Evolutionary conservation across 1,140 invertebrate species (phyloP).

Genomic region (Bemisia tabaci): DNA sequence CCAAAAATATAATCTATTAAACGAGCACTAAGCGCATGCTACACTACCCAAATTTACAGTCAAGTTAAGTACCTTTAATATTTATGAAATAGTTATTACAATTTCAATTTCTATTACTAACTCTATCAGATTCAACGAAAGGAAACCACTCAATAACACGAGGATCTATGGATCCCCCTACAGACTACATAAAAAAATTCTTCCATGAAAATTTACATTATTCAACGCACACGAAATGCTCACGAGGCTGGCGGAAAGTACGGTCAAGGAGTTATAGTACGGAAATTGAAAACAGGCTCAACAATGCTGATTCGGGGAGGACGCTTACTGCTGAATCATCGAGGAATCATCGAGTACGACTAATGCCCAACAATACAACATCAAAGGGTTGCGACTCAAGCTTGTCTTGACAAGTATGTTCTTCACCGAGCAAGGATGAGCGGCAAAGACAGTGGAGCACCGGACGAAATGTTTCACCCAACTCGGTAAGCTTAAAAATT

Average conservation of each 20-base stretch:
- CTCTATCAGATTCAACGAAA: too few species aligned
- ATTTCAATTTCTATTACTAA: too few species aligned
- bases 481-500: conserved; percentile 17
- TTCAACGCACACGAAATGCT: too few species aligned
- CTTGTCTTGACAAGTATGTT: conserved; percentile 59
- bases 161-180: too few species aligned
- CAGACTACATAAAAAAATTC: too few species aligned
- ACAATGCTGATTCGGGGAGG: conserved; percentile 58
- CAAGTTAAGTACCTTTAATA: too few species aligned
- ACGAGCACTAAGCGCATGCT: too few species aligned
- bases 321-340: conserved; percentile 39
- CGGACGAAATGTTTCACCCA: conserved; percentile 28
- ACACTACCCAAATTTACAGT: too few species aligned
- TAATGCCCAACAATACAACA: conserved; percentile 50
- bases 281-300: conserved; percentile 51
- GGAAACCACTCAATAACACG: too few species aligned
- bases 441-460: conserved; percentile 20
- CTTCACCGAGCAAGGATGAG: conserved; percentile 39
- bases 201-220: too few species aligned
- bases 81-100: too few species aligned
- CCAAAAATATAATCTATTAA: too few species aligned
- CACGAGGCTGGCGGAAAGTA: conserved; percentile 77
- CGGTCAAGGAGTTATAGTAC: conserved; percentile 62
- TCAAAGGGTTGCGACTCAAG: conserved; percentile 38
- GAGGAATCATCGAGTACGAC: conserved; percentile 78